Evolutionary conservation across 2,797 vertebrate species (phyloP), one percentile per base, ranked within the genome.

Genomic region (Hyperoplus immaculatus): DNA sequence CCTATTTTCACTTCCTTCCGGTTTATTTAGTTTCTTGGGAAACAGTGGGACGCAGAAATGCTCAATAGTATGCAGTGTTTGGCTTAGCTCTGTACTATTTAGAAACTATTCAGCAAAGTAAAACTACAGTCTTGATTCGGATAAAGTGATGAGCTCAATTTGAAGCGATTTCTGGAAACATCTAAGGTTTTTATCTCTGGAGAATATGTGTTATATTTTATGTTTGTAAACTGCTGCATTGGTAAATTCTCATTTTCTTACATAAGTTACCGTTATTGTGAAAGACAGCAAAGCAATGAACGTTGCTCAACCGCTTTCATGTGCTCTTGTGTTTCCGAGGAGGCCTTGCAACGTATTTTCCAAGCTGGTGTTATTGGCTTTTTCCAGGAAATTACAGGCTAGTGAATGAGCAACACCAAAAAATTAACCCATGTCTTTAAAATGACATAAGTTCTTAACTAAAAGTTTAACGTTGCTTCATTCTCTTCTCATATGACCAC

Each of bases 101-200:
- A 8, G 10, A 11, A 45, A 41, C 6, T 14, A 47, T 65, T 63
- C 4, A 18, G 14, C 10, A 10, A 16, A 57, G 45, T 67, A 42
- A 55, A 38, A 14, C 4, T 10, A 55, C 53, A 29, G 29, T 29
- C 29, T 29, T 29, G 29, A 29, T 29, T 29, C 29, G 29, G 29
- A 15, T 21, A 60, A 50, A 50, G 41, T 53, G 46, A 55, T 18
- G 42, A 29, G 4, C 43, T 46, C 12, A 58, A 43, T 16, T 49
- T 39, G 42, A 13, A 67, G 2, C 10, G 1, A 9, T 60, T 29
- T 78, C 57, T 72, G 29, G 41, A 72, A 80, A 82, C 39, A 39
- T 38, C 12, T 2, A 16, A 0, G 1, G 1, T 42, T 58, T 51
- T 51, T 1, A 41, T 64, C 4, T 54, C 29, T 21, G 10, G 2